Percentiles rank a stretch among this genome's conserved stretches.
phyloP scores from a whole-genome alignment of 2,888 invertebrate genomes.

The Palloptera scutellata region DNA sequence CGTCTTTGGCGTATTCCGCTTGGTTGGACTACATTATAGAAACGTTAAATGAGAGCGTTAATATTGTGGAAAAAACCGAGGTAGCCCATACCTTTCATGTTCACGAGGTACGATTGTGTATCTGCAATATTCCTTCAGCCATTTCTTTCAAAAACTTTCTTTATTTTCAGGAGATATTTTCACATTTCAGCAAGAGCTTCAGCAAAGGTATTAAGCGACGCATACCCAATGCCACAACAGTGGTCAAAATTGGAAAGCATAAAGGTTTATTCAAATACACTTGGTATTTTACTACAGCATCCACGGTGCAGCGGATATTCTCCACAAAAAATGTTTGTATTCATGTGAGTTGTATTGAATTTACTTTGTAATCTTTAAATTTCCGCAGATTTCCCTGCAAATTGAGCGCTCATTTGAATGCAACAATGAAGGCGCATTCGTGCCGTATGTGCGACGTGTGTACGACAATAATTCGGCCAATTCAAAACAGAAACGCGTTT shows the following conservation, averaged over 20 bases:
- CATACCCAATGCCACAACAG: conserved; percentile 71
- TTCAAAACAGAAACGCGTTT: conserved; percentile 48
- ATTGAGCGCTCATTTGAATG: conserved; percentile 50
- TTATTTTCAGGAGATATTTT: conserved; percentile 70
- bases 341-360: conserved; percentile 31
- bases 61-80: conserved; percentile 73
- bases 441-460: conserved; percentile 45
- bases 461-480: conserved; percentile 4
- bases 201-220: conserved; percentile 72
- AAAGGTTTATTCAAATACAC: conserved; percentile 75
- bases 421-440: conserved; percentile 44
- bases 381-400: conserved; percentile 37
- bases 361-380: background rate
- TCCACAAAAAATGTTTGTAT: conserved; percentile 64
- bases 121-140: background rate
- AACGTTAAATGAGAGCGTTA: conserved; percentile 78
- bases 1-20: conserved; percentile 67
- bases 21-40: conserved; percentile 83
- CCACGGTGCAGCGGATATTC: conserved; percentile 78
- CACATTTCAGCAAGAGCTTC: conserved; percentile 76
- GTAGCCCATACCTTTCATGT: conserved; percentile 75
- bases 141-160: conserved; percentile 32
- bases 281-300: conserved; percentile 76
- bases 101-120: conserved; percentile 66
- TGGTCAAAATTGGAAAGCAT: conserved; percentile 71